Evolutionary conservation across 2,888 invertebrate species (phyloP).

Genomic region (Luperina nickerlii): DNA sequence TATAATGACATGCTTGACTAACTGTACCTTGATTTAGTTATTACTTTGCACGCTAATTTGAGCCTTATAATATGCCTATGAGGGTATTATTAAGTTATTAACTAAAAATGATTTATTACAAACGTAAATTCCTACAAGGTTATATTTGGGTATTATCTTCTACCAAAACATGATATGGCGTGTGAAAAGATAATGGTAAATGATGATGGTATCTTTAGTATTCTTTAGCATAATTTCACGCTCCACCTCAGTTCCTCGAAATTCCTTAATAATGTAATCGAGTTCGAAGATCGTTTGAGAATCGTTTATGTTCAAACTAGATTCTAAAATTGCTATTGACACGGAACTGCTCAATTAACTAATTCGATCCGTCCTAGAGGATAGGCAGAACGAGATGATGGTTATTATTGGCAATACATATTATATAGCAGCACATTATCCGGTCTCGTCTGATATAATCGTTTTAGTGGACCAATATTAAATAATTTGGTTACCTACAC

Average conservation of each 20-base stretch:
- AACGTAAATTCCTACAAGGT: background rate
- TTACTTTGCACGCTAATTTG: slow-evolving; percentile 17
- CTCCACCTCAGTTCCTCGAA: slow-evolving; percentile 24
- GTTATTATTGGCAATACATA: background rate
- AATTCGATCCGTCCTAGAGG: slow-evolving; percentile 20
- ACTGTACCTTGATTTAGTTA: slow-evolving; percentile 45
- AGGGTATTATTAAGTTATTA: slow-evolving; percentile 23
- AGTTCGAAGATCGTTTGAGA: background rate
- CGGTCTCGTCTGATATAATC: background rate
- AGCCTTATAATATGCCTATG: slow-evolving; percentile 1
- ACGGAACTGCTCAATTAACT: slow-evolving; percentile 28
- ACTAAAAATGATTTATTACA: background rate
- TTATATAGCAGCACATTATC: background rate
- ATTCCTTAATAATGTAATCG: slow-evolving; percentile 26
- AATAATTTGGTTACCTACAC: background rate
- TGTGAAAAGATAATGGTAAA: slow-evolving; percentile 21
- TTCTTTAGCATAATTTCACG: slow-evolving; percentile 21
- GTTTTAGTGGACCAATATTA: background rate
- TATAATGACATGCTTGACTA: slow-evolving; percentile 53
- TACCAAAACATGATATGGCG: background rate
- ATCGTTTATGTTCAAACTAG: slow-evolving; percentile 43
- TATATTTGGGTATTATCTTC: background rate
- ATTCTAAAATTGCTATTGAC: slow-evolving; percentile 26
- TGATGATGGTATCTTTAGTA: slow-evolving; percentile 9
- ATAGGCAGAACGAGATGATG: background rate